These are phyloP conservation scores for Rhineura floridana DNA, from an alignment of 2,113 vertebrate species.

Conservation along the genomic window DNA sequence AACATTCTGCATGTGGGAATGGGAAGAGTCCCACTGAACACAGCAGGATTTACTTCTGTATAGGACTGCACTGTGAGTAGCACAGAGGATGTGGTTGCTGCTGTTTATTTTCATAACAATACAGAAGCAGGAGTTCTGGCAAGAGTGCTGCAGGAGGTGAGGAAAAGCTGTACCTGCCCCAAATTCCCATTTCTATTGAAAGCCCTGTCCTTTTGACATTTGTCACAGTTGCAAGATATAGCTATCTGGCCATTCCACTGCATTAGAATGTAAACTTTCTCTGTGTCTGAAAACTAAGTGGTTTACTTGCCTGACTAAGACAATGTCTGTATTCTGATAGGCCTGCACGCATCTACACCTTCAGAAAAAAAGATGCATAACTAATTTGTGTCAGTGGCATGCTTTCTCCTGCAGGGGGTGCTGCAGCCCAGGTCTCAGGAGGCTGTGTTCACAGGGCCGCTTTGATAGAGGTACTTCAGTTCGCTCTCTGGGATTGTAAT, in stretches of 20 bases:
- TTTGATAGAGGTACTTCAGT: neutral
- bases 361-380: neutral
- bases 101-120: too few species aligned
- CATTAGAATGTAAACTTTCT: neutral
- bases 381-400: neutral
- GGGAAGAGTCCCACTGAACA: too few species aligned
- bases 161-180: neutral
- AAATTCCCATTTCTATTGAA: neutral
- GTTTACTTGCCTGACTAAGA: neutral
- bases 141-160: neutral
- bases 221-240: too few species aligned
- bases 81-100: too few species aligned
- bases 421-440: neutral
- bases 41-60: too few species aligned
- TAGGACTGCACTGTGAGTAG: too few species aligned
- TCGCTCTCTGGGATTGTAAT: neutral
- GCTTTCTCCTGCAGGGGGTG: neutral
- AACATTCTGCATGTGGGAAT: too few species aligned
- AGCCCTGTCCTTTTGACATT: neutral
- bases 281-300: neutral
- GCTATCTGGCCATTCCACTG: too few species aligned
- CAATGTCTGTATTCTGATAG: neutral
- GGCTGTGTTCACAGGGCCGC: neutral
- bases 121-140: too few species aligned
- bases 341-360: neutral